Base-by-base conservation (phyloP, 2,113 vertebrate genomes). In the Pygoscelis adeliae region DNA sequence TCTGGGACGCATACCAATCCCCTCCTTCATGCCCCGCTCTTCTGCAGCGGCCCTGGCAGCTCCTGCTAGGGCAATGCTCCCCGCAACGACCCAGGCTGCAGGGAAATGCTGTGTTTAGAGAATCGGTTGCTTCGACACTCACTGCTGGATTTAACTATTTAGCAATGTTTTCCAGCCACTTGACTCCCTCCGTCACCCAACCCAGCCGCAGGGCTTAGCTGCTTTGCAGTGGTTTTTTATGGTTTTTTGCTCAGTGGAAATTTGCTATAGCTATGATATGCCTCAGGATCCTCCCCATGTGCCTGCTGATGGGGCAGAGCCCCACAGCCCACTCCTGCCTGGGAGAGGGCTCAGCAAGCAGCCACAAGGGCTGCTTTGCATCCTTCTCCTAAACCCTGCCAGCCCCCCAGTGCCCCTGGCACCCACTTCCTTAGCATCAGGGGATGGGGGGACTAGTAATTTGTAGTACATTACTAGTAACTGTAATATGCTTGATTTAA, bases 91-190 rank as follows among this genome's bases (percentile, higher is more conserved):
- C 38, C 52, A 15, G 55, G 46, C 38, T 84, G 72, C 63, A 78
- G 85, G 56, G 40, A 95, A 94, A 91, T 17, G 17, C 26, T 13
- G 6, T 77, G 74, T 94, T 95, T 90, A 82, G 80, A 78, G 47
- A 90, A 90, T 72, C 32, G 16, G 42, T 67, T 81, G 79, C 79
- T 83, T 93, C 34, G 3, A 34, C 29, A n/a, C 69, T 94, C 50
- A 4, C 59, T 55, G 32, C 61, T 91, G 76, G 69, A 59, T 93
- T 95, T 89, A 84, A 95, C 80, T 79, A 65, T 89, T 92, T 59
- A 78, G 83, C 89, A 93, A 87, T 84, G 83, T 95, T 95, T 93
- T 95, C 92, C 90, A 97, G 76, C 34, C 69, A 71, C 52, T 95
- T 89, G 94, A 94, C 44, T 93, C 58, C n/a, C 59, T 94, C 62